phyloP scores from a whole-genome alignment of 2,888 invertebrate species.

The Cancer borealis region DNA sequence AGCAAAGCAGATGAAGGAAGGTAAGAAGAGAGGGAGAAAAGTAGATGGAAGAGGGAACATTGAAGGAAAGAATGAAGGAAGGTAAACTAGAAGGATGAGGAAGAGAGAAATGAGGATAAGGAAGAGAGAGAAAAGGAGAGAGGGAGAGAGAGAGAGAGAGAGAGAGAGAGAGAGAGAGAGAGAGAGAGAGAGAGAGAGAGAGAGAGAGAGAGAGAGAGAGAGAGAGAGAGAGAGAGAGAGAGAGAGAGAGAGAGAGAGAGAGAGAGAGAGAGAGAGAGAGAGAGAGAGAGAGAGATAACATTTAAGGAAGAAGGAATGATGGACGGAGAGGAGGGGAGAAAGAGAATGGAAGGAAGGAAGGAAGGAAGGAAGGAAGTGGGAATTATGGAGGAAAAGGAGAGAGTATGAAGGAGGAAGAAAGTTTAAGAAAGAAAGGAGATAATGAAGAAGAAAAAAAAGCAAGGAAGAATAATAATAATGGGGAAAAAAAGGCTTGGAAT shows the following conservation, averaged over 20 bases:
- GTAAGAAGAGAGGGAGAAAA: neutral
- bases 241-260: neutral
- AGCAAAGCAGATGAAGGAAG: neutral
- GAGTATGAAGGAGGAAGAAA: neutral
- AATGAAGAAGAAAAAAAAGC: neutral
- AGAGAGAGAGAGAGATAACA: neutral
- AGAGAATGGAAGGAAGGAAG: neutral
- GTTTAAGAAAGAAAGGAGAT: neutral
- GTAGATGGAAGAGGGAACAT: neutral
- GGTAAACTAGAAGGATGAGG: neutral
- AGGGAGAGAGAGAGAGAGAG: constrained; percentile 15
- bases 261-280: constrained; percentile 40
- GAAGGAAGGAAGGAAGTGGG: neutral
- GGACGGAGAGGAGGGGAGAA: neutral
- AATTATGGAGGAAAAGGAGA: neutral
- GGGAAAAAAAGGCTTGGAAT: neutral
- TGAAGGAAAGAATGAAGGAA: neutral
- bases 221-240: neutral
- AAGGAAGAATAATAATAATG: neutral
- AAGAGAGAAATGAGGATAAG: neutral
- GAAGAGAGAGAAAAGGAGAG: neutral
- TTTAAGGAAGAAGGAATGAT: neutral
- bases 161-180: neutral
- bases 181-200: neutral
- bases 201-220: constrained; percentile 30